phyloP scores from a whole-genome alignment of 2,888 invertebrate genomes.

The Acanthoscelides obtectus region DNA sequence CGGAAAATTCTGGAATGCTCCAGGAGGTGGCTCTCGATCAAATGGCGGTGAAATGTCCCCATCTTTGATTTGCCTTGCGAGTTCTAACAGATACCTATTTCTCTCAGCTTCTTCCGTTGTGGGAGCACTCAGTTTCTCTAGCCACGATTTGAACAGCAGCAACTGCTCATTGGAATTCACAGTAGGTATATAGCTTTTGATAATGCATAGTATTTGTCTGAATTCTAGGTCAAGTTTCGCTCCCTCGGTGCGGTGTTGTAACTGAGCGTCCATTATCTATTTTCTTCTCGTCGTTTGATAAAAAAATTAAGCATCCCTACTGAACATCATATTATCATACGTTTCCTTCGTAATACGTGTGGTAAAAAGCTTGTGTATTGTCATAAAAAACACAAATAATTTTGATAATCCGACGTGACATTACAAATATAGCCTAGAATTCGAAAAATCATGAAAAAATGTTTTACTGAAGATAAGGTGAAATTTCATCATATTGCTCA shows the following conservation, averaged over 20 bases:
- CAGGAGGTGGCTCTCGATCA: constrained; percentile 25
- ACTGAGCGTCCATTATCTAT: neutral
- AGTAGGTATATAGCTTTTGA: constrained; percentile 29
- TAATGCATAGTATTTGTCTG: constrained; percentile 27
- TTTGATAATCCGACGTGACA: constrained; percentile 1
- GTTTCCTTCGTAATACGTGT: neutral
- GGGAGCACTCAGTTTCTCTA: constrained; percentile 28
- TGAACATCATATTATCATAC: neutral
- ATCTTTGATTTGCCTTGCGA: constrained; percentile 29
- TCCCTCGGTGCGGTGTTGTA: constrained; percentile 6
- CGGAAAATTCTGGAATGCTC: constrained; percentile 14
- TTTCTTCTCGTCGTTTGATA: neutral
- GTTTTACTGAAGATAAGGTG: neutral
- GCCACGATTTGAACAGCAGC: constrained; percentile 28
- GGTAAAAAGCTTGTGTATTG: constrained; percentile 1
- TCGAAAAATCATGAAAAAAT: neutral
- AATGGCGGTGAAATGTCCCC: constrained; percentile 27
- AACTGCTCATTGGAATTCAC: constrained; percentile 28
- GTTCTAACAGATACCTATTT: constrained; percentile 27
- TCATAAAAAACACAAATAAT: constrained; percentile 7
- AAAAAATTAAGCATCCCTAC: neutral
- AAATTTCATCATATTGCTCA: neutral
- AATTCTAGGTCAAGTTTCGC: constrained; percentile 28
- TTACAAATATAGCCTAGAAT: neutral
- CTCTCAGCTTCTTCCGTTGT: constrained; percentile 22